Conservation (phyloP, 2,797 vertebrate species). For the Mastacembelus armatus region DNA sequence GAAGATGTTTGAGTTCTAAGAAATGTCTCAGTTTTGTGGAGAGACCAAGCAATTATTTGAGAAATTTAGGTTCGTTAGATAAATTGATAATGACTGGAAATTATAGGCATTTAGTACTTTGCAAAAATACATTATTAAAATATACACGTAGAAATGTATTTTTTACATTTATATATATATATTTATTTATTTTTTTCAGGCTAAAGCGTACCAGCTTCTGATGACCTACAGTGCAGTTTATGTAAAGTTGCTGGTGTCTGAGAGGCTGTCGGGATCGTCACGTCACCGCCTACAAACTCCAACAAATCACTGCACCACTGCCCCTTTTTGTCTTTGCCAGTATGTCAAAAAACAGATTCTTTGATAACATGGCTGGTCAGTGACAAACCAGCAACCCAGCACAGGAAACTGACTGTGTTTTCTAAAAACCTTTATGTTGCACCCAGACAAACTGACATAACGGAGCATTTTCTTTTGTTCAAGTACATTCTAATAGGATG, state of each 20-base stretch:
- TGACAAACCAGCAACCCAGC: neutral
- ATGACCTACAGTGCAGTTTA: constrained; percentile 84
- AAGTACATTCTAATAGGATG: neutral
- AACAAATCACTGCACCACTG: constrained; percentile 73
- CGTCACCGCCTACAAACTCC: constrained; percentile 28
- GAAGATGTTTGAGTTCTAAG: no score
- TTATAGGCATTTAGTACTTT: no score
- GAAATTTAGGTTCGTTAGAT: no score
- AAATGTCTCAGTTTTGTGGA: no score
- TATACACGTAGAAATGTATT: no score
- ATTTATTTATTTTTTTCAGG: constrained; percentile 56
- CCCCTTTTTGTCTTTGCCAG: constrained; percentile 83
- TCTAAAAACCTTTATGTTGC: neutral
- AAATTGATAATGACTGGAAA: no score
- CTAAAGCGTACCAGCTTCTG: constrained; percentile 81
- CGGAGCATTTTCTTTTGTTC: neutral
- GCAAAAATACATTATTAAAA: no score
- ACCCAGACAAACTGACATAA: neutral
- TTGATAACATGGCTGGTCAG: constrained; percentile 38
- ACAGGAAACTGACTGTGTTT: neutral
- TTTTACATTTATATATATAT: no score
- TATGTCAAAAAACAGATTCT: constrained; percentile 78
- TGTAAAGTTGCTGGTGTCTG: constrained; percentile 81
- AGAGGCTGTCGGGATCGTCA: constrained; percentile 68
- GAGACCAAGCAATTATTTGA: no score